These are phyloP conservation scores for Solea solea DNA, from an alignment of 2,113 vertebrate species.

Conservation along the genomic window DNA sequence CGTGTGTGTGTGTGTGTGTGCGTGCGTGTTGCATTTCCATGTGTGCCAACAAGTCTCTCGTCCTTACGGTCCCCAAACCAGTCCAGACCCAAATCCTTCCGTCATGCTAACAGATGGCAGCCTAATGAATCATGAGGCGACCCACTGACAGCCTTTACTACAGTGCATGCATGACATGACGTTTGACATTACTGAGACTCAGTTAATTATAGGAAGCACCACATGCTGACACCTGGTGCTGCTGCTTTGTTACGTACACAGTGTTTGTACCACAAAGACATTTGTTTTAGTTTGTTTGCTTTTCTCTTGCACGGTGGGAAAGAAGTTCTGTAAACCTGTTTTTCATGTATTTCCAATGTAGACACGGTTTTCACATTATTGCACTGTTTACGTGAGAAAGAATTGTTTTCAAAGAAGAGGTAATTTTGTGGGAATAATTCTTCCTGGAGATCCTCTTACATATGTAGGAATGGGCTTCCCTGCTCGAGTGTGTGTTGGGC, in stretches of 20 bases:
- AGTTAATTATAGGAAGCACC: slow-evolving; percentile 58
- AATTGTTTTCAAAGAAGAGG: not conserved
- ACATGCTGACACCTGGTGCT: slow-evolving; percentile 48
- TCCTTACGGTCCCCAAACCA: slow-evolving; percentile 39
- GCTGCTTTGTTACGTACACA: slow-evolving; percentile 40
- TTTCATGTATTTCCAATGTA: not conserved
- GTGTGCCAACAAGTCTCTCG: slow-evolving; percentile 36
- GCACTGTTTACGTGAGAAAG: too few species aligned
- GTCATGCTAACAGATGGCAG: slow-evolving; percentile 63
- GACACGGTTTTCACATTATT: not conserved
- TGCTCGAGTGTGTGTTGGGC: not conserved
- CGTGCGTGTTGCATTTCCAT: not conserved
- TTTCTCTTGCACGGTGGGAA: not conserved
- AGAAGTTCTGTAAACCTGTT: too few species aligned
- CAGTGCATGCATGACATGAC: slow-evolving; percentile 44
- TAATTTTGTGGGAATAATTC: not conserved
- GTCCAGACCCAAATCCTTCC: slow-evolving; percentile 18
- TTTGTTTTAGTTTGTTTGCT: not conserved
- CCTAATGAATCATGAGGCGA: slow-evolving; percentile 66
- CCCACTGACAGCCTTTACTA: slow-evolving; percentile 66
- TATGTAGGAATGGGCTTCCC: not conserved
- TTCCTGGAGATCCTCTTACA: slow-evolving; percentile 1
- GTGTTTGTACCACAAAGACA: not conserved
- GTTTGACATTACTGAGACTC: slow-evolving; percentile 35
- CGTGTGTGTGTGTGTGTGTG: not conserved